Evolutionary conservation across 2,797 vertebrate species (phyloP).

Genomic region (Helicolenus hilgendorfi): DNA sequence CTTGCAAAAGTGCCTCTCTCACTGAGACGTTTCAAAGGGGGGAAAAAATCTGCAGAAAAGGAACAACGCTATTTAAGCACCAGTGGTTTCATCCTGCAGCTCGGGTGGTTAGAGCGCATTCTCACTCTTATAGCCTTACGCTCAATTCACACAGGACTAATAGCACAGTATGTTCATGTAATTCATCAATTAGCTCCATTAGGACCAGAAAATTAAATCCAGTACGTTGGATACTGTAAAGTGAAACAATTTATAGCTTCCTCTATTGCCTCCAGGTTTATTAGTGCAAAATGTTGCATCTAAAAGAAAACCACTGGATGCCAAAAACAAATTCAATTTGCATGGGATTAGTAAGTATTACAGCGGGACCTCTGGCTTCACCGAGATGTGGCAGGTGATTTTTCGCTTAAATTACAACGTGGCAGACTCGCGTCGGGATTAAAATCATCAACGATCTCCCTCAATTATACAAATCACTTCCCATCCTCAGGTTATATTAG

Average conservation of each 20-base stretch:
- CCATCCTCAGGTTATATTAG: constrained; percentile 54
- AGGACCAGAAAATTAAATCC: not conserved
- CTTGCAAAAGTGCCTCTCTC: constrained; percentile 38
- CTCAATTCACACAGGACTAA: not conserved
- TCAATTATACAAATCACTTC: constrained; percentile 67
- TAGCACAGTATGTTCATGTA: constrained; percentile 1
- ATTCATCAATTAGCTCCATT: constrained; percentile 25
- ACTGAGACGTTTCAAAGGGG: constrained; percentile 29
- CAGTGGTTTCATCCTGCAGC: constrained; percentile 15
- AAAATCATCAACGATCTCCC: constrained; percentile 49
- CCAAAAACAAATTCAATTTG: constrained; percentile 28
- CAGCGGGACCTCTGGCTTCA: constrained; percentile 10
- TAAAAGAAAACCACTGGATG: not conserved
- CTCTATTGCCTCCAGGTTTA: not conserved
- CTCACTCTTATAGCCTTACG: not conserved
- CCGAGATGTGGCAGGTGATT: constrained; percentile 13
- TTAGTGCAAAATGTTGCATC: not conserved
- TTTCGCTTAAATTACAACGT: constrained; percentile 26
- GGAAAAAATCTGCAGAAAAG: not conserved
- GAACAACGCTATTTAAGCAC: constrained; percentile 34
- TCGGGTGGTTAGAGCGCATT: not conserved
- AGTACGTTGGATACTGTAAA: not conserved
- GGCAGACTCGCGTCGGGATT: constrained; percentile 36
- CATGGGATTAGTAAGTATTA: constrained; percentile 33
- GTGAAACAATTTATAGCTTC: not conserved